phyloP scores from a whole-genome alignment of 64 coral and sea anemone species.

The Anthopleura sola region DNA sequence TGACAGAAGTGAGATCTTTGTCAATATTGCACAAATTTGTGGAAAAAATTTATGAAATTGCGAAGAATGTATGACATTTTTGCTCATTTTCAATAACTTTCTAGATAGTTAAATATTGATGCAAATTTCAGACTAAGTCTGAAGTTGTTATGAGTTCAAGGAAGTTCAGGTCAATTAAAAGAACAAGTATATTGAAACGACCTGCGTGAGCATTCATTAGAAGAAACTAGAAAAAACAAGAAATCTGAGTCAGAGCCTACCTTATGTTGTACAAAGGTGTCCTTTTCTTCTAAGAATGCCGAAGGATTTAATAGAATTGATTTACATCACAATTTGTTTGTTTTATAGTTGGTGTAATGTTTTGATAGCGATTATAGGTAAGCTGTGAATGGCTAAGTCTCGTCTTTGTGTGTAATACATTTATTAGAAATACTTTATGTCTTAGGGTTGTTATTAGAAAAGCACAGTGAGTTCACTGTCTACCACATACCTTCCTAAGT shows the following conservation, averaged over 20 bases:
- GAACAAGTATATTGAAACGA: not conserved
- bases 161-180: not conserved
- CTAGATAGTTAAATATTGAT: not conserved
- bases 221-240: not conserved
- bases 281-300: not conserved
- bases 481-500: not conserved
- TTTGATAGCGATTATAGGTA: not conserved
- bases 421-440: not conserved
- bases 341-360: not conserved
- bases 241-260: not conserved
- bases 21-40: not conserved
- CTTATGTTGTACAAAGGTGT: not conserved
- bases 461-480: not conserved
- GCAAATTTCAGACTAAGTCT: not conserved
- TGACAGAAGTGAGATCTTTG: not conserved
- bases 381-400: not conserved
- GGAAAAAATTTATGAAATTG: not conserved
- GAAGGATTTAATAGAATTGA: not conserved
- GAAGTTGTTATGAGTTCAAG: not conserved
- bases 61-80: not conserved
- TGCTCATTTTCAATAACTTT: not conserved
- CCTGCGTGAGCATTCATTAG: not conserved
- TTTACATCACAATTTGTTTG: not conserved
- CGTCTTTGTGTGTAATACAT: not conserved
- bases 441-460: not conserved